A percentile compares a stretch with the other conserved stretches of the same genome.
Conservation (phyloP, 2,888 invertebrate genomes). For the Rutpela maculata region DNA sequence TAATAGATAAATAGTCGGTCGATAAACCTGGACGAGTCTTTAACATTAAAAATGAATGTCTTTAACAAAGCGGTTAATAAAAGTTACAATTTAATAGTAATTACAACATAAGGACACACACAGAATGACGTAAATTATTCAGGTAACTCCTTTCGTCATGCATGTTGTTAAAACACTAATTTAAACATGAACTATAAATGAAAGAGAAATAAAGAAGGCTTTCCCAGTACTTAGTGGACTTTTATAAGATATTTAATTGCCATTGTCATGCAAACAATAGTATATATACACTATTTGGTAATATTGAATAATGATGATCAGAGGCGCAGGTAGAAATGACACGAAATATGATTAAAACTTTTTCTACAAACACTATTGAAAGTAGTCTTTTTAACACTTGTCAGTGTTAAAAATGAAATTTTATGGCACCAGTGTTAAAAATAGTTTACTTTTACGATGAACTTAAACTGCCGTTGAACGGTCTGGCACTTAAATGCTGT, state of each 20-base stretch:
- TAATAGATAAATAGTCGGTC: constrained; percentile 24
- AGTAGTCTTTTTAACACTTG: no score
- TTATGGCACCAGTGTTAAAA: no score
- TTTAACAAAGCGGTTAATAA: constrained; percentile 31
- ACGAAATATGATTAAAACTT: no score
- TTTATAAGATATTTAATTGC: constrained; percentile 41
- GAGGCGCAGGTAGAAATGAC: background rate
- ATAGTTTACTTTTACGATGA: no score
- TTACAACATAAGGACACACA: constrained; percentile 35
- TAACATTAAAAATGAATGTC: constrained; percentile 32
- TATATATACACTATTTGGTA: constrained; percentile 29
- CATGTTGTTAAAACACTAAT: constrained; percentile 47
- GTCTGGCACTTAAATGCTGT: no score
- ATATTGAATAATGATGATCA: constrained; percentile 24
- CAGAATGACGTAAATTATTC: constrained; percentile 21
- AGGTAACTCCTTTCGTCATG: constrained; percentile 37
- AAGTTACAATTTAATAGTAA: constrained; percentile 33
- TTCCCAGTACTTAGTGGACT: constrained; percentile 19
- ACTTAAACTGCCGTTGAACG: no score
- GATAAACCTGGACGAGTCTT: background rate
- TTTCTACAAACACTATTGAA: no score
- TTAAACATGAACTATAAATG: constrained; percentile 43
- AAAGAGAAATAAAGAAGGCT: constrained; percentile 30
- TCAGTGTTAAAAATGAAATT: no score
- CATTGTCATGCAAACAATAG: constrained; percentile 38